Conservation (phyloP, 2,113 vertebrate genomes). For the Sula dactylatra region DNA sequence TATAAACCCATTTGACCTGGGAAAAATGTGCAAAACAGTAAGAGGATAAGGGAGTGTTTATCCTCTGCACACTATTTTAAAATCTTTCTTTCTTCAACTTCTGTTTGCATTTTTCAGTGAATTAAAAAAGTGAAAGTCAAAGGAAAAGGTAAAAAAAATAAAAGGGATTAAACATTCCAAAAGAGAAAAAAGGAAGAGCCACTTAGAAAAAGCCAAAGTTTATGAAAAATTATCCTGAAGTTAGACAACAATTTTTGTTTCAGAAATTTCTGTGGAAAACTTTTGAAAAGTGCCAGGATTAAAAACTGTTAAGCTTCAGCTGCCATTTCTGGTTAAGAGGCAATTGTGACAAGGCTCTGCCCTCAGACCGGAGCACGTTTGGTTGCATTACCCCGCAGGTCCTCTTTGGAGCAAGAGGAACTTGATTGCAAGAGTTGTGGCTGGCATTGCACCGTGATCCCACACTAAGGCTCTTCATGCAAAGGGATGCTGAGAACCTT, state of each 20-base stretch:
- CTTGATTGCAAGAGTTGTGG: background rate
- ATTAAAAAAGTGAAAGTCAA: background rate
- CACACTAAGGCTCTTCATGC: rapidly evolving
- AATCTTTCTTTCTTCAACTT: background rate
- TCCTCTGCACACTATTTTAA: background rate
- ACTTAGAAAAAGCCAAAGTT: background rate
- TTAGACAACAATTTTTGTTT: background rate
- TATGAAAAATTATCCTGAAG: background rate
- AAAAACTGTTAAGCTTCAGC: background rate
- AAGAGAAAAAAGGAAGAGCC: background rate
- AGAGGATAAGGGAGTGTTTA: background rate
- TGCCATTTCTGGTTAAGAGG: background rate
- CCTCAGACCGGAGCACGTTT: rapidly evolving
- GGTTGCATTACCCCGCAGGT: background rate
- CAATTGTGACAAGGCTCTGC: background rate
- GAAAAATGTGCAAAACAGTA: background rate
- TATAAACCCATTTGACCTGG: background rate
- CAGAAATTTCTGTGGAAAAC: background rate
- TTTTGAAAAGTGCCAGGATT: background rate
- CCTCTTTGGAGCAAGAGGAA: background rate
- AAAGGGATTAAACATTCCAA: background rate
- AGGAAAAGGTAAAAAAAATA: background rate
- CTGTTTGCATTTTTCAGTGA: background rate
- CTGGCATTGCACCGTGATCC: rapidly evolving
- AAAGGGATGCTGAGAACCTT: background rate